Conservation (phyloP, 1,140 invertebrate genomes). For the Brachionus angularis region DNA sequence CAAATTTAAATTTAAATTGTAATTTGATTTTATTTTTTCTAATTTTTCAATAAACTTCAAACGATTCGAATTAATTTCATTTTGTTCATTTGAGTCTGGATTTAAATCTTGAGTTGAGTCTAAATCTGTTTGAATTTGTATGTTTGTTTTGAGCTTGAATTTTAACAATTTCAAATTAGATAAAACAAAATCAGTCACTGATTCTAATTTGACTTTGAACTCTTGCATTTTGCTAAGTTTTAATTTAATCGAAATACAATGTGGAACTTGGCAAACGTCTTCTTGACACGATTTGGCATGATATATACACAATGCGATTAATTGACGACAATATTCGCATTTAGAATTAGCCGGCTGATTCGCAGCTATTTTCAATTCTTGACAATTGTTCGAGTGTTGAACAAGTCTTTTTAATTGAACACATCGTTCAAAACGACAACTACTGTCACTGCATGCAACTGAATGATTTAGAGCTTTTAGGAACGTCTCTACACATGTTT, state of each 20-base stretch:
- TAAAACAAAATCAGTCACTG: neutral
- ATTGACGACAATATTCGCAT: conserved; percentile 37
- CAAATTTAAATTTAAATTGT: neutral
- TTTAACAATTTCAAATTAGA: neutral
- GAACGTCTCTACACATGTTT: neutral
- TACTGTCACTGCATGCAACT: conserved; percentile 9
- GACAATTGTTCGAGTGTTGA: conserved; percentile 15
- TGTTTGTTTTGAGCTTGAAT: neutral
- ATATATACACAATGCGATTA: conserved; percentile 7
- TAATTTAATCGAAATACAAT: conserved; percentile 8
- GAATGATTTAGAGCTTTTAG: conserved; percentile 18
- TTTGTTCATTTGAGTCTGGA: neutral
- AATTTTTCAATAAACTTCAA: conserved; percentile 10
- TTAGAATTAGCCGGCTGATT: neutral
- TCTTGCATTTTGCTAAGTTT: conserved; percentile 4
- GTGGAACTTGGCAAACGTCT: conserved; percentile 8
- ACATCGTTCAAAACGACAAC: conserved; percentile 8
- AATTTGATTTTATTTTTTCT: neutral
- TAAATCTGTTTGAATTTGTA: conserved; percentile 11
- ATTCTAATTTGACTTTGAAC: conserved; percentile 1
- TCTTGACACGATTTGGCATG: conserved; percentile 35
- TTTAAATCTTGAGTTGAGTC: neutral
- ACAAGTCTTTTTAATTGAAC: conserved; percentile 29
- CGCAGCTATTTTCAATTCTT: conserved; percentile 29
- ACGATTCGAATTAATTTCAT: neutral